Percentiles rank a stretch among this genome's conserved stretches.
phyloP scores from a whole-genome alignment of 2,113 vertebrate genomes.

The Planiliza haematocheilus region DNA sequence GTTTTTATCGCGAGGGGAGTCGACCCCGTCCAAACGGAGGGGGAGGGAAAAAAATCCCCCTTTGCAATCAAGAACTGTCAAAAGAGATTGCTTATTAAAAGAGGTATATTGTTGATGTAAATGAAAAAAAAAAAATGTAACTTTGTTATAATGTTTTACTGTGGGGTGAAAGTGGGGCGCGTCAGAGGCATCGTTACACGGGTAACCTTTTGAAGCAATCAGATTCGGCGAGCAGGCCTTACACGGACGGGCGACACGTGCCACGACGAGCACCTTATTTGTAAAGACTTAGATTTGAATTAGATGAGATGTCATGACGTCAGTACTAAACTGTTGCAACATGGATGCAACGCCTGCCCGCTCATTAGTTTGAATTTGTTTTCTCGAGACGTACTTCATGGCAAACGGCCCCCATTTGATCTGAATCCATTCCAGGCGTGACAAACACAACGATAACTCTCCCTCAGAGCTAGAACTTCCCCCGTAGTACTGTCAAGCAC shows the following conservation, averaged over 20 bases:
- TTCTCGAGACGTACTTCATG: conserved; percentile 1
- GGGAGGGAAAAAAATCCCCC: conserved; percentile 13
- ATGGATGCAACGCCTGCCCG: neutral
- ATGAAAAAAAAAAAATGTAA: conserved; percentile 60
- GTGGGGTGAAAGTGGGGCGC: conserved; percentile 39
- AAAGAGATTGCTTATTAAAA: conserved; percentile 43
- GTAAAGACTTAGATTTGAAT: neutral
- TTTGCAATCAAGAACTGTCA: conserved; percentile 64
- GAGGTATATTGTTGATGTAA: conserved; percentile 66
- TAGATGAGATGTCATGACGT: neutral
- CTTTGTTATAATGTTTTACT: conserved; percentile 66
- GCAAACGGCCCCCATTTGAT: neutral
- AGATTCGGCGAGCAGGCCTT: conserved; percentile 1
- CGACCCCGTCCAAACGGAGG: neutral
- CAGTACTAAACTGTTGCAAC: neutral
- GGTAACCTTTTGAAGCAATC: conserved; percentile 65
- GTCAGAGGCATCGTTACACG: conserved; percentile 48
- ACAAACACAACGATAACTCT: neutral
- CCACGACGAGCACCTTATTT: neutral
- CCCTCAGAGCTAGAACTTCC: neutral
- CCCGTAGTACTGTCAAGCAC: neutral
- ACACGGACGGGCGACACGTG: neutral
- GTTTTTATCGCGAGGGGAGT: conserved; percentile 36
- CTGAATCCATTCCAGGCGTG: neutral
- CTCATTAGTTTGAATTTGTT: neutral